These are phyloP conservation scores for Antheraea assamensis DNA, from an alignment of 2,888 invertebrate species.

Conservation along the genomic window DNA sequence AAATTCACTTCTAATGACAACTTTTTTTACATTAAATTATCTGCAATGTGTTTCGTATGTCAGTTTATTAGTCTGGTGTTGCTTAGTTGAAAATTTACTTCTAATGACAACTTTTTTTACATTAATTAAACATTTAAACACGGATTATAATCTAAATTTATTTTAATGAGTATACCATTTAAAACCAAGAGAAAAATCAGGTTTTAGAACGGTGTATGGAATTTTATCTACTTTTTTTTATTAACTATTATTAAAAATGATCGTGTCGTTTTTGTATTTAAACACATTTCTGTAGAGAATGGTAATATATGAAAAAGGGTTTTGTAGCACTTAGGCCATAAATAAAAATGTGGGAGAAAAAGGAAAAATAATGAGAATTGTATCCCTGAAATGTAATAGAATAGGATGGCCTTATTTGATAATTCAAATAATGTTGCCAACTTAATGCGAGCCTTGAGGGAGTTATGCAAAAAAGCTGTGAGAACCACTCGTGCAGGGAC, in stretches of 20 bases:
- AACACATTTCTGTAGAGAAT: too few relatives aligned
- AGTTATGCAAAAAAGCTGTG: conserved; percentile 13
- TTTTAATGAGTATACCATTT: neutral
- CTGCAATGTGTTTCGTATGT: conserved; percentile 36
- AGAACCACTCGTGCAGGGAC: conserved; percentile 10
- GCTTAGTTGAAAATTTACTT: neutral
- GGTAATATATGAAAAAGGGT: neutral
- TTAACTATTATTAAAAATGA: too few relatives aligned
- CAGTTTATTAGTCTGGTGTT: conserved; percentile 25
- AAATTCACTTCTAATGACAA: neutral
- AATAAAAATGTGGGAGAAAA: neutral
- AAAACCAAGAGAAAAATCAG: neutral
- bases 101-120: neutral
- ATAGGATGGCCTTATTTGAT: neutral
- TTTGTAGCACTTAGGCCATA: neutral
- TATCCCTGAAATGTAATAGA: neutral
- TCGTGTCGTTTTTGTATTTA: neutral
- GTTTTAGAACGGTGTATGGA: neutral
- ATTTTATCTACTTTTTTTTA: neutral
- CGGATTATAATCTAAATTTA: neutral
- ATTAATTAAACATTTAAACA: conserved; percentile 3
- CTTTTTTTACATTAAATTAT: conserved; percentile 31
- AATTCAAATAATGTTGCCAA: neutral
- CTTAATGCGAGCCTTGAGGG: conserved; percentile 4
- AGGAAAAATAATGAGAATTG: neutral